Evolutionary conservation across 2,888 invertebrate species (phyloP), one percentile per base, ranked within the genome.

Genomic region (Coelopa pilipes): DNA sequence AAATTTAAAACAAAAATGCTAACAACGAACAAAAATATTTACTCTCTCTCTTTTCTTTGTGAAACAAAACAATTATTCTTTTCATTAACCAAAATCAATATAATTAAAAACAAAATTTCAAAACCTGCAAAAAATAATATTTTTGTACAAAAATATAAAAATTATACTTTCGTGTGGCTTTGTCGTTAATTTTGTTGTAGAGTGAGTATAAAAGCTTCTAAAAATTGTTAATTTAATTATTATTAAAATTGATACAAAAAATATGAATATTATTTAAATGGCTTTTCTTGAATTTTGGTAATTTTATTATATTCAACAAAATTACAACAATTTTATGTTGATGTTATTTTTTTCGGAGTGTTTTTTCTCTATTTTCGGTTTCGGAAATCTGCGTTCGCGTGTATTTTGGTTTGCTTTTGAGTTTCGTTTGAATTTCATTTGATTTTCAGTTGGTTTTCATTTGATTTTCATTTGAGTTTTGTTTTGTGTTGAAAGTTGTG

Each of bases 151-250:
- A 78, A 76, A 77, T 76, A 75, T 78, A 78, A 76, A 77, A 75
- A 75, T 78, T 78, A 77, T 77, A 76, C 76, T 79, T 81, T 79
- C 82, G 80, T 81, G 80, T 82, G 84, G 81, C 84, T 84, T 81
- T 80, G 82, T 82, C 81, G 81, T 84, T 84, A 79, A 82, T 84
- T 83, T 82, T 80, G 80, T 77, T 81, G 81, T 84, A 84, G 84
- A 84, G 84, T 84, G 84, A 84, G 84, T 84, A 84, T 82, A 78
- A 78, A 76, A 72, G 34, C 53, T 53, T 62, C n/a, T 5, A 34
- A 70, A 62, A 70, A 34, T n/a, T 34, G 34, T 34, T n/a, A n/a
- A 34, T 34, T 34, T 34, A 34, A 4, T 4, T 34, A 34, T 34
- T 2, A 34, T 34, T 34, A 4, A 2, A 34, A 34, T 34, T 34